These are phyloP conservation scores for Probaryconus sp. DNA, from an alignment of 1,140 invertebrate genomes.

Conservation along the genomic window DNA sequence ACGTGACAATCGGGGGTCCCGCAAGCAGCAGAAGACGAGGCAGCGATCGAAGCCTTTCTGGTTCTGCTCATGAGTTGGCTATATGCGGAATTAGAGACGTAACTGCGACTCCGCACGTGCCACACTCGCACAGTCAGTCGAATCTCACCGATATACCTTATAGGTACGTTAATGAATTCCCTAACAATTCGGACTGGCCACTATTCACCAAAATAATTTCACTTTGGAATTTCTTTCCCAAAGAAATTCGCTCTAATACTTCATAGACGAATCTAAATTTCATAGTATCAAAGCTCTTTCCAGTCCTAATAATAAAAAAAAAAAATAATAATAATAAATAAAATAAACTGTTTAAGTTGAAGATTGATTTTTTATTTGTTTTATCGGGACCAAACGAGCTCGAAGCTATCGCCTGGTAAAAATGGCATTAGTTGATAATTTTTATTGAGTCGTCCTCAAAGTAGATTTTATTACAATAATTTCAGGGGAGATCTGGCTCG, in stretches of 20 bases:
- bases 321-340: too few relatives aligned
- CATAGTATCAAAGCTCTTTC: background rate
- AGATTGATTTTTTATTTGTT: slow-evolving; percentile 7
- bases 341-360: too few relatives aligned
- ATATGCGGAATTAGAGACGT: slow-evolving; percentile 82
- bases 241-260: too few relatives aligned
- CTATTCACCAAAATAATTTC: too few relatives aligned
- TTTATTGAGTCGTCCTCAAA: slow-evolving; percentile 39
- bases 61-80: slow-evolving; percentile 87
- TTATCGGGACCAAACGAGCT: background rate
- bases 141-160: slow-evolving; percentile 88
- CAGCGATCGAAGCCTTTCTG: slow-evolving; percentile 88
- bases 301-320: too few relatives aligned
- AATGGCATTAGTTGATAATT: slow-evolving; percentile 9
- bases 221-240: too few relatives aligned
- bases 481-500: slow-evolving; percentile 82
- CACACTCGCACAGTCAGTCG: slow-evolving; percentile 88
- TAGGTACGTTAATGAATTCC: slow-evolving; percentile 78
- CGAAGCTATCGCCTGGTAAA: slow-evolving; percentile 11
- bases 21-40: slow-evolving; percentile 81
- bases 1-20: slow-evolving; percentile 56
- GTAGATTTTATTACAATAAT: slow-evolving; percentile 71
- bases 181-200: background rate
- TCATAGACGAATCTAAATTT: background rate
- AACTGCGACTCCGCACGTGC: slow-evolving; percentile 79